Percentiles rank a stretch among this genome's conserved stretches.
phyloP scores from a whole-genome alignment of 2,888 invertebrate genomes.

The Rhagonycha fulva region DNA sequence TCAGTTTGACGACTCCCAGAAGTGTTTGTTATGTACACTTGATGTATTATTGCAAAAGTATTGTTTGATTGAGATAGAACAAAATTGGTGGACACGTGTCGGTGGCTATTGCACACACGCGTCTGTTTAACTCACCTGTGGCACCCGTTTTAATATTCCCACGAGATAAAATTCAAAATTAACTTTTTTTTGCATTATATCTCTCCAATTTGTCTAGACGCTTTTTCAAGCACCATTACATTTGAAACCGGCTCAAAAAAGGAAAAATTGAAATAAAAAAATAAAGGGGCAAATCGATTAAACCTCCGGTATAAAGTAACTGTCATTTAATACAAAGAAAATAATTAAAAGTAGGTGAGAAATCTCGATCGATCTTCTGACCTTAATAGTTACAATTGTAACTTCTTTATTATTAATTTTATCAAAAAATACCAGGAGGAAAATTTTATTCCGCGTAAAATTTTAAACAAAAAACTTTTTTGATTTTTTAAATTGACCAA shows the following conservation, averaged over 20 bases:
- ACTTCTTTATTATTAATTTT: neutral
- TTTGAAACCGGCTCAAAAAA: neutral
- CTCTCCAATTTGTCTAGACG: neutral
- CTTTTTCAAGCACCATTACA: neutral
- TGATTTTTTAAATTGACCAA: neutral
- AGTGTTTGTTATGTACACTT: constrained; percentile 5
- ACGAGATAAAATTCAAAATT: constrained; percentile 22
- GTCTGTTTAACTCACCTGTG: constrained; percentile 29
- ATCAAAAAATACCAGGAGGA: neutral
- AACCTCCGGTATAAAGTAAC: neutral
- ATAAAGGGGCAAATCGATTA: neutral
- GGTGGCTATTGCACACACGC: constrained; percentile 28
- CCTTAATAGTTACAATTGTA: neutral
- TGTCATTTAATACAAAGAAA: neutral
- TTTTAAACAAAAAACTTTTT: neutral
- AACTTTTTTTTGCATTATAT: neutral
- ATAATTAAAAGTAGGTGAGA: neutral
- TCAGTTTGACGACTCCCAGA: neutral
- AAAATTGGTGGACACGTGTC: constrained; percentile 28
- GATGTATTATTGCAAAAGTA: constrained; percentile 19
- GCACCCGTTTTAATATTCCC: constrained; percentile 25
- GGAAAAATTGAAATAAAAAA: neutral
- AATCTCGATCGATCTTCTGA: neutral
- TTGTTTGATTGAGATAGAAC: constrained; percentile 25
- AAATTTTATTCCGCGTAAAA: neutral